Conservation (phyloP, 2,797 vertebrate species). For the Fundulus diaphanus region DNA sequence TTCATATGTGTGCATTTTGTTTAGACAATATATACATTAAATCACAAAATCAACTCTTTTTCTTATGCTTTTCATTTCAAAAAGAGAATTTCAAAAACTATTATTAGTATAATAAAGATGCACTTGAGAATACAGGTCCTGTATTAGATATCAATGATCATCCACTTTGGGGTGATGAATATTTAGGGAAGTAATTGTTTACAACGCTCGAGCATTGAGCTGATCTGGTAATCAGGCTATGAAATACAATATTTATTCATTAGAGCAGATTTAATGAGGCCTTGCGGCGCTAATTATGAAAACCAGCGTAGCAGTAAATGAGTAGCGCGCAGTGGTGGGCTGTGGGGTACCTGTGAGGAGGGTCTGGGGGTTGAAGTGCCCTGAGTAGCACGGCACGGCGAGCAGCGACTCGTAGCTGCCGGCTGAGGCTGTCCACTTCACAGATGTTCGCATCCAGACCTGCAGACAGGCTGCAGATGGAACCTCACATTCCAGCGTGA, state of each 20-base stretch:
- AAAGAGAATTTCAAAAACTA: slow-evolving; percentile 80
- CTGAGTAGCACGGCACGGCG: slow-evolving; percentile 83
- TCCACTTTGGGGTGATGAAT: slow-evolving; percentile 96
- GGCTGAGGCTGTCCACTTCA: slow-evolving; percentile 76
- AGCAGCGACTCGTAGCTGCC: slow-evolving; percentile 83
- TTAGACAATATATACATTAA: slow-evolving; percentile 15
- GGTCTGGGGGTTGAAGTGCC: slow-evolving; percentile 91
- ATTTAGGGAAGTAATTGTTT: slow-evolving; percentile 99
- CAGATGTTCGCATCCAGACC: slow-evolving; percentile 79
- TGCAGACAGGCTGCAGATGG: slow-evolving; percentile 73
- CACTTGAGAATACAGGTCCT: slow-evolving; percentile 87
- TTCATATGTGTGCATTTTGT: slow-evolving; percentile 1
- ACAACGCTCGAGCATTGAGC: slow-evolving; percentile 98
- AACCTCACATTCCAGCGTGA: slow-evolving; percentile 41
- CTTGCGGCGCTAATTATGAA: slow-evolving; percentile 99
- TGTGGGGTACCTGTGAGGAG: slow-evolving; percentile 97
- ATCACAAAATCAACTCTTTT: slow-evolving; percentile 15
- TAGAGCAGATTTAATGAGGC: slow-evolving; percentile 99
- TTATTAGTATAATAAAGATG: slow-evolving; percentile 89
- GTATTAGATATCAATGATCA: slow-evolving; percentile 89
- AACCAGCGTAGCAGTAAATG: slow-evolving; percentile 99
- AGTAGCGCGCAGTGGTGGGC: slow-evolving; percentile 92
- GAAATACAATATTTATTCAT: slow-evolving; percentile 99
- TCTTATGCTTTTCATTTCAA: slow-evolving; percentile 26
- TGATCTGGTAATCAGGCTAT: slow-evolving; percentile 99